Percentiles rank a stretch among this genome's conserved stretches.
phyloP scores from a whole-genome alignment of 2,113 vertebrate genomes.

The Gobiocypris rarus region DNA sequence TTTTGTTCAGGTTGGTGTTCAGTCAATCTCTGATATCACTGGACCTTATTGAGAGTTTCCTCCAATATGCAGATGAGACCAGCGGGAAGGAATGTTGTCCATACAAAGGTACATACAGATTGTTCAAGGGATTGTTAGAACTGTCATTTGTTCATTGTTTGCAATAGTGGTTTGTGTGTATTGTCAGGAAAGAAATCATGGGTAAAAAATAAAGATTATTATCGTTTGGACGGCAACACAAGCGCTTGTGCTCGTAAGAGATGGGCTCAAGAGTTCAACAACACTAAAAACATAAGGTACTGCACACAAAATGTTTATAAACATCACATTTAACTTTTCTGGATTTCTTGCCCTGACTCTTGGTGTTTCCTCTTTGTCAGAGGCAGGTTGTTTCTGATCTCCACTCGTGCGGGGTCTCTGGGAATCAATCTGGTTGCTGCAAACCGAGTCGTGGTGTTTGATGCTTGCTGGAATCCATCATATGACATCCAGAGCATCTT shows the following conservation, averaged over 20 bases:
- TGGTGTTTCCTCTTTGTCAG: conserved; percentile 70
- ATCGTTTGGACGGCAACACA: conserved; percentile 91
- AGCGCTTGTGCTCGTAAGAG: conserved; percentile 84
- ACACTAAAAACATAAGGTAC: conserved; percentile 85
- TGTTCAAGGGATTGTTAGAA: neutral
- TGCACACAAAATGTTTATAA: neutral
- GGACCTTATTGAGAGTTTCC: conserved; percentile 92
- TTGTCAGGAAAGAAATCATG: conserved; percentile 80
- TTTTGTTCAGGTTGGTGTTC: conserved; percentile 88
- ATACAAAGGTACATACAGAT: conserved; percentile 81
- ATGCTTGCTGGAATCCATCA: conserved; percentile 97
- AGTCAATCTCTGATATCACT: conserved; percentile 96
- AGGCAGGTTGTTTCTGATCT: conserved; percentile 94
- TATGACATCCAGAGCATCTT: conserved; percentile 98
- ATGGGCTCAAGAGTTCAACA: conserved; percentile 92
- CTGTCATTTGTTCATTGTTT: neutral
- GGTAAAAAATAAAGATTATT: conserved; percentile 93
- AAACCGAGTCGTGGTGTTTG: conserved; percentile 95
- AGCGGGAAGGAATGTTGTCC: conserved; percentile 75
- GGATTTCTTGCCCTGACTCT: neutral
- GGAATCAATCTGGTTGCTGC: conserved; percentile 96
- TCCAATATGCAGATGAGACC: conserved; percentile 81
- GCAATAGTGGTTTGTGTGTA: conserved; percentile 9
- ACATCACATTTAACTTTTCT: neutral
- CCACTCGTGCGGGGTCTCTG: conserved; percentile 94